Evolutionary conservation across 2,888 invertebrate genomes (phyloP).

Genomic region (Rotaria magnacalcarata): DNA sequence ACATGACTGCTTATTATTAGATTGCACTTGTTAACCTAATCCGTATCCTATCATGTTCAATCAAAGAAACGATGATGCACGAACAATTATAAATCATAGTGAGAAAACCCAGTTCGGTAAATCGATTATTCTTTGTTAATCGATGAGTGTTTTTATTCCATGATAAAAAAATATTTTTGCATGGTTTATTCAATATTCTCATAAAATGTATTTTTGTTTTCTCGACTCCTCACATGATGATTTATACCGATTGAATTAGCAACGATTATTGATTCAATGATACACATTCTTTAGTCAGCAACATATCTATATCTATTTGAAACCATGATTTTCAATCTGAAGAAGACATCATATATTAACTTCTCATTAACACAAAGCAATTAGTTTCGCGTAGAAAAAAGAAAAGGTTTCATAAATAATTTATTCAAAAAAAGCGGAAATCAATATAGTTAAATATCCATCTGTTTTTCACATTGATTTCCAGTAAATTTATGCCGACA

Average conservation of each 20-base stretch:
- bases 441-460: not conserved
- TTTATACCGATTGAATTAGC: not conserved
- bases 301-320: not conserved
- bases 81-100: no score
- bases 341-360: not conserved
- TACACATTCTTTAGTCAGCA: not conserved
- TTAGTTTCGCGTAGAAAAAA: not conserved
- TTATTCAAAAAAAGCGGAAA: not conserved
- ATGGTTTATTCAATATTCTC: not conserved
- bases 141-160: not conserved
- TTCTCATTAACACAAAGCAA: not conserved
- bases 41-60: no score
- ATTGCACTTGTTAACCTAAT: no score
- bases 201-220: not conserved
- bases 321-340: no score
- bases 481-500: conserved; percentile 43
- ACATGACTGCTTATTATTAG: no score
- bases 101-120: no score
- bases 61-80: no score
- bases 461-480: conserved; percentile 18
- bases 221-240: not conserved
- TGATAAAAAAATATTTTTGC: not conserved
- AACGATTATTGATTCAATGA: not conserved
- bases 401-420: not conserved
- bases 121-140: no score